Conservation (phyloP, 1,140 invertebrate genomes). For the Zaprionus ghesquierei region DNA sequence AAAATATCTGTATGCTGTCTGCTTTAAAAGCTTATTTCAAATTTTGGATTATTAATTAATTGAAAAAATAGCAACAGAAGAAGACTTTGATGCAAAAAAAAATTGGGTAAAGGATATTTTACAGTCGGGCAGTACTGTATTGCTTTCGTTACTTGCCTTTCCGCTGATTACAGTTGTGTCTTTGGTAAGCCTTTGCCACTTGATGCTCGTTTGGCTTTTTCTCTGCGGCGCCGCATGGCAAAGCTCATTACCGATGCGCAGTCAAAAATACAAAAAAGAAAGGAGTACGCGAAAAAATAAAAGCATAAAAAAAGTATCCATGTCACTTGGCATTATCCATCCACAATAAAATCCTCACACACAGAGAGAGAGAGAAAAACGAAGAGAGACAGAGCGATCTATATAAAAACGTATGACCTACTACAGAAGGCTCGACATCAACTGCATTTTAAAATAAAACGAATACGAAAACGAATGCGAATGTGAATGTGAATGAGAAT, state of each 20-base stretch:
- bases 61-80: too few species aligned
- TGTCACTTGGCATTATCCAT: constrained; percentile 51
- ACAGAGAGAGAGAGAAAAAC: background rate
- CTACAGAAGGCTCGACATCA: constrained; percentile 31
- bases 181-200: constrained; percentile 5
- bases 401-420: constrained; percentile 41
- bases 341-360: background rate
- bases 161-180: constrained; percentile 25
- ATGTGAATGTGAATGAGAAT: constrained; percentile 36
- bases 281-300: background rate
- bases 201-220: constrained; percentile 19
- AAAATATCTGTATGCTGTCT: too few species aligned
- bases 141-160: constrained; percentile 11
- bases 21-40: too few species aligned
- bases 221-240: constrained; percentile 4
- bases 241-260: constrained; percentile 44
- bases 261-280: constrained; percentile 17
- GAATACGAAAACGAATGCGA: constrained; percentile 22
- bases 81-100: too few species aligned
- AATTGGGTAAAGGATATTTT: too few species aligned
- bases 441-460: constrained; percentile 63
- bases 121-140: too few species aligned
- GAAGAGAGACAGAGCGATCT: background rate
- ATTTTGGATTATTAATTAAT: too few species aligned
- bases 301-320: constrained; percentile 11